Evolutionary conservation across 2,113 vertebrate species (phyloP), one percentile per base, ranked within the genome.

Genomic region (Tragulus kanchil): DNA sequence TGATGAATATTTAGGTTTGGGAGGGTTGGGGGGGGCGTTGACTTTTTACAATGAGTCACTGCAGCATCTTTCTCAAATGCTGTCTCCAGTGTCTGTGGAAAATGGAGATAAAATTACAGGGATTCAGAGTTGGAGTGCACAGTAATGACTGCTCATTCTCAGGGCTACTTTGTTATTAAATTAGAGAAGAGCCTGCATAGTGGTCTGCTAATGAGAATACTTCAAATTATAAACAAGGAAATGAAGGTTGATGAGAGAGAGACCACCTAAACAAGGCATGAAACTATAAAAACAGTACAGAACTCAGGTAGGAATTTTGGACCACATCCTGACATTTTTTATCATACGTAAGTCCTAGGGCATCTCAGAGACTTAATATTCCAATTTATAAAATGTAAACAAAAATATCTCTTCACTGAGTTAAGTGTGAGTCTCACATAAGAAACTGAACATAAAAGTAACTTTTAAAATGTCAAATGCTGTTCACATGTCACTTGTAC

Each of bases 221-320:
- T 95, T 85, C 12, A 21, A 36, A 77, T 69, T 54, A 89, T 23
- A 91, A 42, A 90, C 6, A 16, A 93, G 9, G 17, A 94, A 93
- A 65, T 26, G 12, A 71, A 73, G 10, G 28, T 83, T 17, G 13
- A 89, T 31, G 64, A 52, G 58, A 82, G 69, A 94, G 23, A 59
- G 61, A 36, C 58, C 89, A 64, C 2, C 67, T 84, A 21, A 42
- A 84, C 10, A 31, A 65, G 62, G 28, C 4, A 31, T 50, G 48
- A 61, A 83, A 94, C 59, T 84, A 1, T 71, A 52, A 78, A 94
- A 56, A 61, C 9, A 94, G 5, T 52, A 85, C 23, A 56, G 16
- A 42, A 94, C 8, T 87, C 78, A 69, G 4, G 42, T 93, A n/a
- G 85, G 45, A 89, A 95, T 86, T 78, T 36, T 87, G 64, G 58